Evolutionary conservation across 1,140 invertebrate species (phyloP), one percentile per base, ranked within the genome.

Genomic region (Pseudachorutes palmiensis): DNA sequence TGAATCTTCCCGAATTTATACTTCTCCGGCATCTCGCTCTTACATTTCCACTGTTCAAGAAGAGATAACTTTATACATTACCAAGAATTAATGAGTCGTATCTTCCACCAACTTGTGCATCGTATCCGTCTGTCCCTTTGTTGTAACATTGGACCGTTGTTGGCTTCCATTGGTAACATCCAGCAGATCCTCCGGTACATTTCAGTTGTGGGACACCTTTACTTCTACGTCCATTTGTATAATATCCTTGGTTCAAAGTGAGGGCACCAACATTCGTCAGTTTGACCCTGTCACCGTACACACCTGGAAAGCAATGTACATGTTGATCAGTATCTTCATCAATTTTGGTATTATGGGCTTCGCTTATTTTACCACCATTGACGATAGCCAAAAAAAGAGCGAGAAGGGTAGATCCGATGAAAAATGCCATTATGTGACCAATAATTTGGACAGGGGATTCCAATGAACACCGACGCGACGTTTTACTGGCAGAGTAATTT

Each of bases 41-140:
- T 83, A 73, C 84, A 86, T 74, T 85, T 82, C 84, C 84, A 86
- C 77, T 85, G 61, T 70, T n/a, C n/a, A n/a, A n/a, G n/a, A n/a
- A n/a, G n/a, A n/a, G n/a, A n/a, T n/a, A n/a, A n/a, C n/a, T n/a
- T n/a, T n/a, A n/a, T n/a, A n/a, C n/a, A n/a, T n/a, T n/a, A n/a
- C n/a, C n/a, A n/a, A n/a, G n/a, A n/a, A n/a, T n/a, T n/a, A n/a
- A n/a, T n/a, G n/a, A n/a, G n/a, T n/a, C n/a, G n/a, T n/a, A n/a
- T n/a, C n/a, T n/a, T n/a, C n/a, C n/a, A 51, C 59, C 72, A 68
- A 81, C 80, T 75, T 81, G 81, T 55, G 83, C 77, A 76, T 83
- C 81, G 51, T 72, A 69, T 0, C 84, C 84, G 77, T 86, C 83
- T 58, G 72, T 82, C 0, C 84, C 84, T 71, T 76, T 74, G 75